A percentile compares a stretch with the other conserved stretches of the same genome.
Evolutionary conservation across 2,797 vertebrate genomes (phyloP).

Genomic region (Protonibea diacanthus): DNA sequence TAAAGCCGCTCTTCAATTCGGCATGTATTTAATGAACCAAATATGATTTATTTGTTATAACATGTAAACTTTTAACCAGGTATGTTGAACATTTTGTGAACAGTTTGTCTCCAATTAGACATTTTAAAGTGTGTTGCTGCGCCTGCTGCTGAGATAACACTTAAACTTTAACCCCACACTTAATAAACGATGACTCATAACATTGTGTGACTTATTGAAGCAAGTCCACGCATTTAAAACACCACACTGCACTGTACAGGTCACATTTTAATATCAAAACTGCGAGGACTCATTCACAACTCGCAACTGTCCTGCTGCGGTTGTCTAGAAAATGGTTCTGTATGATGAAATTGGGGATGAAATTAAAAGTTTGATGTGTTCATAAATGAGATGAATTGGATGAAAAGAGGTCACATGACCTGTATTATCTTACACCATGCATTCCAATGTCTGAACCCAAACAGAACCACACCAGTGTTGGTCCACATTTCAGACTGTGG

Average conservation of each 20-base stretch:
- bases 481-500: background rate
- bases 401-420: slow-evolving; percentile 7
- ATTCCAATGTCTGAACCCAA: background rate
- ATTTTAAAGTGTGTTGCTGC: background rate
- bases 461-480: background rate
- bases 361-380: background rate
- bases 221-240: background rate
- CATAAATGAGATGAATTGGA: background rate
- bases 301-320: background rate
- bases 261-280: background rate
- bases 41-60: background rate
- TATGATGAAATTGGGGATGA: background rate
- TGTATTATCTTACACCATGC: background rate
- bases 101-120: background rate
- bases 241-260: background rate
- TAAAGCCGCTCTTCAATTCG: background rate
- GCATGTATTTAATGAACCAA: background rate
- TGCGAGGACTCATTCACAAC: background rate
- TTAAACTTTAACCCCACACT: background rate
- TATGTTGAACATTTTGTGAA: background rate
- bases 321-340: background rate
- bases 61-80: background rate
- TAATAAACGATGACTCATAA: background rate
- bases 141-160: background rate
- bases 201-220: background rate